phyloP scores from a whole-genome alignment of 2,113 vertebrate species.

The Platysteira castanea region DNA sequence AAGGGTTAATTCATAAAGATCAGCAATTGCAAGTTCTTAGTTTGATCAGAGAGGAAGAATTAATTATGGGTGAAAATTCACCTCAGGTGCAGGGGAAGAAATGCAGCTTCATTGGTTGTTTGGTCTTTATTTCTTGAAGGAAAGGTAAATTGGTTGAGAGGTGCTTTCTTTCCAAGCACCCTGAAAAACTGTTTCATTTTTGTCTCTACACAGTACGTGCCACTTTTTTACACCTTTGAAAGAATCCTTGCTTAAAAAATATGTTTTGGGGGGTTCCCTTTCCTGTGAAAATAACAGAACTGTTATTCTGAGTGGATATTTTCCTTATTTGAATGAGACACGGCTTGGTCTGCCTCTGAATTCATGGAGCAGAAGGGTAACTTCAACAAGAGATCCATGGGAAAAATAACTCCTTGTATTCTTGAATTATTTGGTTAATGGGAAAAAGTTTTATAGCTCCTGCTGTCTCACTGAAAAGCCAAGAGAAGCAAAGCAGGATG shows the following conservation, averaged over 20 bases:
- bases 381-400: neutral
- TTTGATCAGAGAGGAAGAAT: neutral
- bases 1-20: neutral
- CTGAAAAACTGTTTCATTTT: neutral
- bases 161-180: neutral
- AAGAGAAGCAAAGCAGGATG: neutral
- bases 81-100: neutral
- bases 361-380: neutral
- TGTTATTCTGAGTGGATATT: neutral
- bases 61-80: neutral
- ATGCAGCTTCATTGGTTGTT: too few relatives aligned
- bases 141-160: neutral
- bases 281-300: neutral
- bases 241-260: neutral
- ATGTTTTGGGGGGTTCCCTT: fast-evolving
- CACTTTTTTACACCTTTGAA: neutral
- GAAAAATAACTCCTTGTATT: neutral
- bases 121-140: neutral
- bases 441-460: neutral
- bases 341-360: neutral
- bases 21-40: neutral
- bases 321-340: neutral
- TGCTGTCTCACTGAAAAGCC: neutral
- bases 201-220: neutral
- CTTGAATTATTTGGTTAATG: neutral